phyloP scores from a whole-genome alignment of 2,888 invertebrate genomes.

The Nemapogon koenigi region DNA sequence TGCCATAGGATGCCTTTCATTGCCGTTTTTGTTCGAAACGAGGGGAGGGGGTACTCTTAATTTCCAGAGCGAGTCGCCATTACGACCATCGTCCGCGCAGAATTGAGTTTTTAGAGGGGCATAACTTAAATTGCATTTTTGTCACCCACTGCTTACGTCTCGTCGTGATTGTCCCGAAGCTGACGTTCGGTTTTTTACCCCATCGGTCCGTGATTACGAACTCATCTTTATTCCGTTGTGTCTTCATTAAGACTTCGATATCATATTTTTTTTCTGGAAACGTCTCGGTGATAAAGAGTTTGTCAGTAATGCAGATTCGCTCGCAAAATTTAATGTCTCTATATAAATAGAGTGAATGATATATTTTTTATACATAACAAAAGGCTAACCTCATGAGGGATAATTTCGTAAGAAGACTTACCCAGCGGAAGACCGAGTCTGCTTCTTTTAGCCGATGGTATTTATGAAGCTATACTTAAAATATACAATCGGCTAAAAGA shows the following conservation, averaged over 20 bases:
- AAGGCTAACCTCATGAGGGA: too few species aligned
- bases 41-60: too few species aligned
- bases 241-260: constrained; percentile 42
- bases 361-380: too few species aligned
- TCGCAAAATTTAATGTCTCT: too few species aligned
- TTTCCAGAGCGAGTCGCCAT: constrained; percentile 24
- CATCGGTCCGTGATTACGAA: constrained; percentile 26
- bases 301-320: constrained; percentile 26
- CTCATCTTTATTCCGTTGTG: constrained; percentile 44
- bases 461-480: too few species aligned
- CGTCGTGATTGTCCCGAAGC: constrained; percentile 26
- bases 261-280: constrained; percentile 24
- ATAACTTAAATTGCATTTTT: constrained; percentile 62
- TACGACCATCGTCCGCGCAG: constrained; percentile 31
- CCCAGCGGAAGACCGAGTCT: too few species aligned
- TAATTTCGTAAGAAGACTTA: too few species aligned
- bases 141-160: constrained; percentile 39
- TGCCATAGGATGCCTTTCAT: constrained; percentile 34
- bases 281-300: constrained; percentile 18
- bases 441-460: too few species aligned
- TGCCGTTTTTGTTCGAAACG: constrained; percentile 33
- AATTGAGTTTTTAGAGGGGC: constrained; percentile 50
- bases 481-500: too few species aligned
- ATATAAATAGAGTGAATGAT: too few species aligned
- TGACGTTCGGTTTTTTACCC: constrained; percentile 26